Evolutionary conservation across 2,113 vertebrate genomes (phyloP), one percentile per base, ranked within the genome.

Genomic region (Pseudorasbora parva): DNA sequence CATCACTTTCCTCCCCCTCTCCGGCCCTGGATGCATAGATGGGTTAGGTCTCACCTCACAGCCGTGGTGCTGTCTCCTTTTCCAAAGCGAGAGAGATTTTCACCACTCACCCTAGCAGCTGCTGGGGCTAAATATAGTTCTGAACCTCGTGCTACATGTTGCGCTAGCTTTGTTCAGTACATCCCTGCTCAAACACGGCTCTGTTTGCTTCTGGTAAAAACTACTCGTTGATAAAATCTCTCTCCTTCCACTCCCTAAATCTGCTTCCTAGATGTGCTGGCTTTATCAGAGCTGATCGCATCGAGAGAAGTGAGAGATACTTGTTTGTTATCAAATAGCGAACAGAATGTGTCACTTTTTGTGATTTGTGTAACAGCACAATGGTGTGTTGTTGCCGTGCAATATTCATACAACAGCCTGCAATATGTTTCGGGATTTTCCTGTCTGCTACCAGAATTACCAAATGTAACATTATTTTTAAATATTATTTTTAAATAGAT

Each of bases 11-110:
- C n/a, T 30, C 43, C 14, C 72, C 49, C 62, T 64, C 25, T 60
- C 41, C 30, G 23, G 43, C 21, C 15, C 37, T 27, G 21, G 15
- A 51, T 62, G 23, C 23, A 49, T 45, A 62, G 79, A 80, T 64
- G 54, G 59, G 59, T 74, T 21, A 82, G 74, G 47, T 43, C 76
- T 90, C 84, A 86, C 84, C 60, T 86, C 21, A 2, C 37, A 12
- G 51, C 49, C 41, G 17, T 56, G 78, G 60, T 68, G 37, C 30
- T 43, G 33, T 37, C 30, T 66, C 15, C 21, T 68, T 12, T 81
- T 72, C 27, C n/a, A 82, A 51, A 57, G 33, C 10, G 11, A 37
- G 43, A 43, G 30, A 45, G 45, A 51, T 17, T 59, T 76, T 37
- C 25, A 27, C 21, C 51, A 9, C 51, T 84, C 74, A 78, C 51